A percentile compares a stretch with the other conserved stretches of the same genome.
These are phyloP conservation scores for Ormyrus pomaceus DNA, from an alignment of 2,888 invertebrate species.

Conservation along the genomic window DNA sequence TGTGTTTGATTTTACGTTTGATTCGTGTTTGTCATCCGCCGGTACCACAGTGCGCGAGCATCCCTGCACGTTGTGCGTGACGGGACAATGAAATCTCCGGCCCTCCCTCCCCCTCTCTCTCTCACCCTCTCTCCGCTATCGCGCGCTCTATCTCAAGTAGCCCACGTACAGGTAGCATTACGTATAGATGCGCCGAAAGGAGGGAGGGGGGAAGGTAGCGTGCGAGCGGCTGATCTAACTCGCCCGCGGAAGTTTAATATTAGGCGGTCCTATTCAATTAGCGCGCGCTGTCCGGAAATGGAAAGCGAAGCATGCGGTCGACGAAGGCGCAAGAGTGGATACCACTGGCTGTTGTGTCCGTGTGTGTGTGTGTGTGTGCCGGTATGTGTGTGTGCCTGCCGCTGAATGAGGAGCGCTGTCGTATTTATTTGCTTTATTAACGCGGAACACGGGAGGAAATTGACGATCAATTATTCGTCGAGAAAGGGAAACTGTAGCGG, in stretches of 20 bases:
- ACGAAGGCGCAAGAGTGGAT: conserved; percentile 17
- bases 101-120: background rate
- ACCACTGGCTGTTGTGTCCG: background rate
- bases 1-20: conserved; percentile 41
- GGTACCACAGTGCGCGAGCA: background rate
- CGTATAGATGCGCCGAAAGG: background rate
- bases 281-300: conserved; percentile 58
- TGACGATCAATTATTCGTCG: no score
- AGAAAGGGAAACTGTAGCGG: no score
- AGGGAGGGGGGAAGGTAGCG: background rate
- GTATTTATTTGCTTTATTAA: no score
- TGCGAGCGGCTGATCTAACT: background rate
- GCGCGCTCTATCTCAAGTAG: conserved; percentile 11
- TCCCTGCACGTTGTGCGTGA: conserved; percentile 15
- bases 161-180: background rate
- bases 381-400: no score
- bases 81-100: conserved; percentile 45
- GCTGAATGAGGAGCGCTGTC: no score
- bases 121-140: background rate
- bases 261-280: conserved; percentile 61
- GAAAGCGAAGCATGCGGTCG: conserved; percentile 54
- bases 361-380: background rate
- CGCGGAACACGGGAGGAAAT: no score
- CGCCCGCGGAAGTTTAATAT: conserved; percentile 61
- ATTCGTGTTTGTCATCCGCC: conserved; percentile 38